Conservation (phyloP, 2,888 invertebrate species). For the Drosophila cognata region DNA sequence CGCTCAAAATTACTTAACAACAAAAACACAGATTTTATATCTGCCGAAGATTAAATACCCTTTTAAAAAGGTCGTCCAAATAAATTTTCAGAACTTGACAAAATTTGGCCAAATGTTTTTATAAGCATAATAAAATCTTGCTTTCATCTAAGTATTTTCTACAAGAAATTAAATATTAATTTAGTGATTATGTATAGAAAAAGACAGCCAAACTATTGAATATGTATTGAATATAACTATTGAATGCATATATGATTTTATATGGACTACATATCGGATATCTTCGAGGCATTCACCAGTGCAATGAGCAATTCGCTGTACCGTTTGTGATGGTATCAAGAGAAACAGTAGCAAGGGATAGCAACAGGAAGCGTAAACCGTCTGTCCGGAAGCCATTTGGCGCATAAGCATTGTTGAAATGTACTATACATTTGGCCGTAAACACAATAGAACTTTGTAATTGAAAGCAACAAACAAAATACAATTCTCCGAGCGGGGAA, state of each 20-base stretch:
- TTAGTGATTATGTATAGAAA: not conserved
- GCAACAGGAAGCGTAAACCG: not conserved
- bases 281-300: not conserved
- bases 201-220: not conserved
- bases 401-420: constrained; percentile 53
- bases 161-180: not conserved
- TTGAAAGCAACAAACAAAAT: constrained; percentile 58
- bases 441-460: constrained; percentile 60
- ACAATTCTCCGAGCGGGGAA: constrained; percentile 18
- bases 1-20: constrained; percentile 70
- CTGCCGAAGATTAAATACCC: not conserved
- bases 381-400: constrained; percentile 53
- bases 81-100: not conserved
- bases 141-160: not conserved
- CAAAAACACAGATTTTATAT: not conserved
- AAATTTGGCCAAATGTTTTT: not conserved
- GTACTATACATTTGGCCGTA: constrained; percentile 49
- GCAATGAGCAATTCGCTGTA: not conserved
- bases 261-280: not conserved
- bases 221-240: not conserved
- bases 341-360: not conserved
- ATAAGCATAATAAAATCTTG: not conserved
- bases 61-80: not conserved
- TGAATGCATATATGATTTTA: not conserved
- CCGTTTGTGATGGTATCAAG: not conserved